Evolutionary conservation across 2,113 vertebrate species (phyloP).

Genomic region (Sprattus sprattus): DNA sequence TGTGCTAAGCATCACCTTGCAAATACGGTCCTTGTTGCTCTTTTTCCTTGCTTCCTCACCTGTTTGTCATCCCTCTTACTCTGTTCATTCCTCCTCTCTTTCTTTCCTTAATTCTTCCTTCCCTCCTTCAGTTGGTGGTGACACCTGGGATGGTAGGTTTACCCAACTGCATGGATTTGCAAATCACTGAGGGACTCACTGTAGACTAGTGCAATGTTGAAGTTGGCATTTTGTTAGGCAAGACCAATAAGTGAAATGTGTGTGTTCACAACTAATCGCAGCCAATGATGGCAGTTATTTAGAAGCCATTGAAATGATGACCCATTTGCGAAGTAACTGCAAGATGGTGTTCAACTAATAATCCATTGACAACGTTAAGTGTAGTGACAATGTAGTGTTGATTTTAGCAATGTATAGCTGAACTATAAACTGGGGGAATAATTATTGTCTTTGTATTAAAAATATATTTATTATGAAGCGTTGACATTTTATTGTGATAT

Average conservation of each 20-base stretch:
- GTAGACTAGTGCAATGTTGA: background rate
- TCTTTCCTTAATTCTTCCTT: conserved; percentile 63
- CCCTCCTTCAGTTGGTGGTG: conserved; percentile 81
- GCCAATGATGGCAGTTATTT: background rate
- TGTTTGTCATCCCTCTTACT: conserved; percentile 30
- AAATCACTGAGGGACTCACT: conserved; percentile 24
- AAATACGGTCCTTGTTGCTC: background rate
- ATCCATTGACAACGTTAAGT: background rate
- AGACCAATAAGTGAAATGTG: background rate
- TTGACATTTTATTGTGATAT: background rate
- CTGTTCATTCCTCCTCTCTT: conserved; percentile 44
- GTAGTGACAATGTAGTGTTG: too few relatives aligned
- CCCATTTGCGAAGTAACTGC: background rate
- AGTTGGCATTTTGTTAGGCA: background rate
- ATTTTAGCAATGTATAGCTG: too few relatives aligned
- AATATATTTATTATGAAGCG: background rate
- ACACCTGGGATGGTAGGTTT: conserved; percentile 89
- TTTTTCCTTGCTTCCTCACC: conserved; percentile 22
- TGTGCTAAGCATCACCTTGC: background rate
- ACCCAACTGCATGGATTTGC: conserved; percentile 58
- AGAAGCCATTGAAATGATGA: background rate
- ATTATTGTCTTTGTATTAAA: too few relatives aligned
- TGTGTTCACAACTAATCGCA: background rate
- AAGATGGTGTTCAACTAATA: background rate
- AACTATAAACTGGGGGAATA: too few relatives aligned